Conservation (phyloP, 2,113 vertebrate species). For the Myrmecophaga tridactyla region DNA sequence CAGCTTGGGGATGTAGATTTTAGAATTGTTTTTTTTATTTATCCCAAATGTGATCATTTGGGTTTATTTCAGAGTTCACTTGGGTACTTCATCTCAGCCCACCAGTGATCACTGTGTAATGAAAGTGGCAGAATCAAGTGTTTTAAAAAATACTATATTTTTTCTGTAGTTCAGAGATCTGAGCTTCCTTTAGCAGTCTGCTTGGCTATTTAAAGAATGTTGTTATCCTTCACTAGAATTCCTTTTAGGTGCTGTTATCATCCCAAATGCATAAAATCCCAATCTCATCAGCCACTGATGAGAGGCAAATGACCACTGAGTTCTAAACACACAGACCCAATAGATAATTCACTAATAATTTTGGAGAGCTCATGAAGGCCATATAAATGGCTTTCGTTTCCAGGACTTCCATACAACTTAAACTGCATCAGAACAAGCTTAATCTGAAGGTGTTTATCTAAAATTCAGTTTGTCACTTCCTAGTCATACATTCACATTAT, state of each 20-base stretch:
- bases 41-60: slow-evolving; percentile 47
- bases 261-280: neutral
- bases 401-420: neutral
- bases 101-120: neutral
- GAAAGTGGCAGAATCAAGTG: slow-evolving; percentile 72
- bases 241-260: slow-evolving; percentile 38
- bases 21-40: slow-evolving; percentile 69
- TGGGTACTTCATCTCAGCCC: slow-evolving; percentile 54
- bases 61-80: slow-evolving; percentile 60
- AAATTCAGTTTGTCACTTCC: slow-evolving; percentile 11
- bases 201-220: slow-evolving; percentile 55
- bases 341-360: slow-evolving; percentile 17
- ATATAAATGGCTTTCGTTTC: neutral
- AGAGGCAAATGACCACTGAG: slow-evolving; percentile 29
- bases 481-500: neutral
- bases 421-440: slow-evolving; percentile 5
- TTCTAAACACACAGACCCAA: neutral
- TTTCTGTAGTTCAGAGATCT: neutral
- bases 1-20: slow-evolving; percentile 74
- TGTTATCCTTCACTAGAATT: slow-evolving; percentile 60
- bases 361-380: neutral
- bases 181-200: slow-evolving; percentile 33
- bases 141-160: neutral
- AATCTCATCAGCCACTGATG: too few species aligned
- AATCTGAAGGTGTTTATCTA: neutral